phyloP scores from a whole-genome alignment of 2,113 vertebrate species.

The Corynorhinus townsendii region DNA sequence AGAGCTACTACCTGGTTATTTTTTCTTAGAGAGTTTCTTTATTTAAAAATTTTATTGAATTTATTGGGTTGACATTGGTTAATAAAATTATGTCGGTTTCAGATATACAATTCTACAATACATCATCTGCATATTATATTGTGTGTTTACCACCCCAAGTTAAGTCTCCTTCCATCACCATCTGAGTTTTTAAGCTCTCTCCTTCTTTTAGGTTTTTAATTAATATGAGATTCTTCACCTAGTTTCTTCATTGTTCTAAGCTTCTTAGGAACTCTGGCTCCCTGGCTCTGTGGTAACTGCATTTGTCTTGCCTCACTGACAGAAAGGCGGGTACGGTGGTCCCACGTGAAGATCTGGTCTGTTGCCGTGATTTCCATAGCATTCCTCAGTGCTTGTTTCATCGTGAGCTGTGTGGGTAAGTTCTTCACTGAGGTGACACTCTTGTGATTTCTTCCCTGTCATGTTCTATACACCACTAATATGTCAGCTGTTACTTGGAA shows the following conservation, averaged over 20 bases:
- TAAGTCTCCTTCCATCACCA: background rate
- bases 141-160: background rate
- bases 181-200: background rate
- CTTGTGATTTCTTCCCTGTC: background rate
- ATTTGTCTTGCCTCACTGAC: background rate
- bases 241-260: background rate
- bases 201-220: background rate
- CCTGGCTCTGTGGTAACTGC: background rate
- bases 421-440: background rate
- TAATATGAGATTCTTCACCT: background rate
- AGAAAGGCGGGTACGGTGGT: background rate
- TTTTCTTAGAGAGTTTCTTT: background rate
- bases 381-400: conserved; percentile 38
- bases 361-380: background rate
- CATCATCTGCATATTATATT: background rate
- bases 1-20: background rate
- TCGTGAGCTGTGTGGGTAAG: conserved; percentile 38
- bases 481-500: background rate
- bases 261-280: background rate
- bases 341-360: background rate
- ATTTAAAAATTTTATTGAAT: background rate
- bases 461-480: background rate
- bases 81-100: background rate
- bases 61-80: no score
- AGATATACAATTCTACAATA: background rate